These are phyloP conservation scores for Oncorhynchus clarkii DNA, from an alignment of 2,113 vertebrate genomes.

Conservation along the genomic window DNA sequence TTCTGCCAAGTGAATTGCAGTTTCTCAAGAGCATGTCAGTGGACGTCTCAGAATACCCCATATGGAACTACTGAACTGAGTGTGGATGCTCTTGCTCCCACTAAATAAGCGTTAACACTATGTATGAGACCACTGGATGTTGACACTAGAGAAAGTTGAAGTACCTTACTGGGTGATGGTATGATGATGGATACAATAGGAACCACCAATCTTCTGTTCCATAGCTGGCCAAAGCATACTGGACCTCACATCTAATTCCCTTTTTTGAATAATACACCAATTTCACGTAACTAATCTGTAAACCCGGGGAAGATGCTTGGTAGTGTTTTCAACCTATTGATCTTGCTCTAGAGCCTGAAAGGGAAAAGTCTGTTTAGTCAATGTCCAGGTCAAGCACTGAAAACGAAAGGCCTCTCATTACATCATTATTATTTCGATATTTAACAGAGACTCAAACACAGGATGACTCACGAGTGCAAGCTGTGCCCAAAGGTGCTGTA, in stretches of 20 bases:
- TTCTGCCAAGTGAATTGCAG: slow-evolving; percentile 1
- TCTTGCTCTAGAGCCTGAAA: not conserved
- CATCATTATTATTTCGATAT: slow-evolving; percentile 60
- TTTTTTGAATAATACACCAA: not conserved
- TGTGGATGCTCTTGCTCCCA: slow-evolving; percentile 51
- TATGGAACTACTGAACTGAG: slow-evolving; percentile 53
- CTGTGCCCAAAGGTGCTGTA: slow-evolving; percentile 41
- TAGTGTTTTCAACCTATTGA: slow-evolving; percentile 1
- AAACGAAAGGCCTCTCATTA: slow-evolving; percentile 22
- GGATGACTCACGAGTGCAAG: slow-evolving; percentile 41
- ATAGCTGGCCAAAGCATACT: not conserved
- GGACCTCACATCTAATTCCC: not conserved
- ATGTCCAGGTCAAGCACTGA: not conserved
- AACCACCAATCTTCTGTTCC: slow-evolving; percentile 16
- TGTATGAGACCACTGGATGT: slow-evolving; percentile 44
- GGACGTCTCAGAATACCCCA: slow-evolving; percentile 64
- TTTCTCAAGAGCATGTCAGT: not conserved
- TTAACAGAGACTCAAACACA: slow-evolving; percentile 45
- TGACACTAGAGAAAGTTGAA: slow-evolving; percentile 43
- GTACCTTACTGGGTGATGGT: not conserved
- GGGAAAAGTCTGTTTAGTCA: slow-evolving; percentile 25
- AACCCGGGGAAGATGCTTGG: not conserved
- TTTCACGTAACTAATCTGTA: not conserved
- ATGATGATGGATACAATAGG: slow-evolving; percentile 43
- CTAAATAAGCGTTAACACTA: not conserved